These are phyloP conservation scores for Ceryle rudis DNA, from an alignment of 2,797 vertebrate genomes.

Conservation along the genomic window DNA sequence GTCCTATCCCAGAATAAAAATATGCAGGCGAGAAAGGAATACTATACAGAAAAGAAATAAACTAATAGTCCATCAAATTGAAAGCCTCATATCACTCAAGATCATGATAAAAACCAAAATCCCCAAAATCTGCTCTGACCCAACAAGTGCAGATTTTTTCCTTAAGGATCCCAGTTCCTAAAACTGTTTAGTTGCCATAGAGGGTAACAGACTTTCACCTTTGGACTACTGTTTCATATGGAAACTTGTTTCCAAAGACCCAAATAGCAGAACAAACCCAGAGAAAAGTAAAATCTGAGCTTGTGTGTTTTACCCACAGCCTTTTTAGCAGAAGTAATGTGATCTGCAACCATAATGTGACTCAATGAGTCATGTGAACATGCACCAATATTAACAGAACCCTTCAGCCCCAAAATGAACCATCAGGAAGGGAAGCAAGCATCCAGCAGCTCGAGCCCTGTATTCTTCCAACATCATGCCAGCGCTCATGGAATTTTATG, in stretches of 20 bases:
- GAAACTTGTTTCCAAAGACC: neutral
- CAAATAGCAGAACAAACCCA: neutral
- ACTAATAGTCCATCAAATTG: neutral
- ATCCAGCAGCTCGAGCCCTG: neutral
- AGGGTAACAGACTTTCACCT: neutral
- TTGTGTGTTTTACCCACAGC: neutral
- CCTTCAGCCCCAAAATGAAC: neutral
- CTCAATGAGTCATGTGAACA: neutral
- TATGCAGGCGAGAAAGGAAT: neutral
- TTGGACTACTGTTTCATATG: neutral
- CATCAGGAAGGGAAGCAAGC: neutral
- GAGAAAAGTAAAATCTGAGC: neutral
- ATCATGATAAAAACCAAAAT: neutral
- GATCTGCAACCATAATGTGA: neutral
- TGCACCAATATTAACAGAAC: neutral
- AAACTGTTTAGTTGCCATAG: neutral
- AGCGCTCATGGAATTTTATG: neutral
- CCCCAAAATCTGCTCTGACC: neutral
- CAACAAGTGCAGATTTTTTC: neutral
- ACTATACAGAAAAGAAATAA: neutral
- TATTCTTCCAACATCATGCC: neutral
- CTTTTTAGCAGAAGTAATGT: neutral
- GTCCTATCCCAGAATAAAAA: neutral
- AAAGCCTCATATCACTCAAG: neutral
- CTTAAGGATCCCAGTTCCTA: neutral